Base-by-base conservation (phyloP, 37 sponge, comb jelly and placozoan species). In the Spongia lamella region DNA sequence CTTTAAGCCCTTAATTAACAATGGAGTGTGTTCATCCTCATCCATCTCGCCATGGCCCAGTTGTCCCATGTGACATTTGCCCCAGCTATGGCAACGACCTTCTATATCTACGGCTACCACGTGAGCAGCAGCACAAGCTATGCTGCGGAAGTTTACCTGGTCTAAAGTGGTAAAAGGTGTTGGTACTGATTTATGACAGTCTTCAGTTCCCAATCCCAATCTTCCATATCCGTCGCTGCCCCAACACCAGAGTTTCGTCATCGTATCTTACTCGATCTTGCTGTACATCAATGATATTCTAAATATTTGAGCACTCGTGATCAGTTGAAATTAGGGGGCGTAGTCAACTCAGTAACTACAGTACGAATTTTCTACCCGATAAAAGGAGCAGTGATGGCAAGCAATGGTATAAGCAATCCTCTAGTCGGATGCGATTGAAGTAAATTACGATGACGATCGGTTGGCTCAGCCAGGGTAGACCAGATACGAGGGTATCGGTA, bases 51-150 rank as follows among this genome's bases (percentile, higher is more conserved):
- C 90, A 27, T 84, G 86, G 0, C 93, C 93, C 7, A 93, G 83
- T 76, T 89, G 86, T 7, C 93, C 93, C 39, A 66, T 83, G 64
- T 88, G 89, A 37, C 89, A 88, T 61, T 88, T 88, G 15, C 89
- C 89, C 89, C 89, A 88, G 9, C 80, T 79, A 62, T 83, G 78
- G 49, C 79, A 78, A 21, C 58, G 32, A 16, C 71, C 70, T 20
- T 77, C 55, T 13, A 25, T 33, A 38, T 82, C 83, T 25, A 81
- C 55, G 22, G 47, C 62, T 3, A 88, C 55, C 53, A 62, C 83
- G 80, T 88, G 89, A 2, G 89, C 89, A 27, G 89, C 78, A 2
- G 84, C 89, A 57, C 63, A 38, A 7, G 68, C 62, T 11, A 58
- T 67, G 1, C 69, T 33, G 2, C n/a, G 61, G 17, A 88, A 32